Evolutionary conservation across 1,140 invertebrate genomes (phyloP).

Genomic region (Drosophila tropicalis): DNA sequence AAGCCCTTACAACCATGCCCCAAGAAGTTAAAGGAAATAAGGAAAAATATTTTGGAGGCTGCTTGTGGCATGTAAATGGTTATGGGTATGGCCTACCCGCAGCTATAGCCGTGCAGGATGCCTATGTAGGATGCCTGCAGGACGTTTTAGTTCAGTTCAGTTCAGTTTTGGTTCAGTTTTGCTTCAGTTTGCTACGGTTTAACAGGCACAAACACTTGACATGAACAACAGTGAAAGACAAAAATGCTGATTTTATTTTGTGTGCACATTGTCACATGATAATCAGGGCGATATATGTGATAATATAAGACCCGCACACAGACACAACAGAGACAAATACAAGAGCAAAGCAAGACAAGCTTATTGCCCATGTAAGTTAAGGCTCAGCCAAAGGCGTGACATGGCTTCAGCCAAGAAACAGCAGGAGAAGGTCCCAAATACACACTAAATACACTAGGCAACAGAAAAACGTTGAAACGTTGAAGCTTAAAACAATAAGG

Average conservation of each 20-base stretch:
- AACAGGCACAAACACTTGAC: constrained; percentile 42
- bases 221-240: constrained; percentile 28
- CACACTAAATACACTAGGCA: constrained; percentile 3
- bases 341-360: constrained; percentile 20
- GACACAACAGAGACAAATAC: constrained; percentile 15
- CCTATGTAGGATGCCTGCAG: constrained; percentile 43
- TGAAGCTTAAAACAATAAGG: too few species aligned
- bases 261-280: constrained; percentile 75
- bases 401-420: constrained; percentile 14
- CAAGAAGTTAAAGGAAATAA: constrained; percentile 7
- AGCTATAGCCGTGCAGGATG: constrained; percentile 28
- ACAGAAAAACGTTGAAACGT: too few species aligned
- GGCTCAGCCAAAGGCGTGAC: constrained; percentile 26
- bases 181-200: constrained; percentile 9
- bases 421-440: neutral
- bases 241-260: constrained; percentile 79
- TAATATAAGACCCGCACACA: constrained; percentile 49
- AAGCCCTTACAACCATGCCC: constrained; percentile 9
- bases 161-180: constrained; percentile 14
- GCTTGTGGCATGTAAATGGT: constrained; percentile 25
- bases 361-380: constrained; percentile 42
- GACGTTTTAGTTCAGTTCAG: constrained; percentile 47
- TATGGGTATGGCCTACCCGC: constrained; percentile 18
- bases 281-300: constrained; percentile 65
- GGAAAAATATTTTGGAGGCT: constrained; percentile 18